These are phyloP conservation scores for Ahaetulla prasina DNA, from an alignment of 2,113 vertebrate species.

Conservation along the genomic window DNA sequence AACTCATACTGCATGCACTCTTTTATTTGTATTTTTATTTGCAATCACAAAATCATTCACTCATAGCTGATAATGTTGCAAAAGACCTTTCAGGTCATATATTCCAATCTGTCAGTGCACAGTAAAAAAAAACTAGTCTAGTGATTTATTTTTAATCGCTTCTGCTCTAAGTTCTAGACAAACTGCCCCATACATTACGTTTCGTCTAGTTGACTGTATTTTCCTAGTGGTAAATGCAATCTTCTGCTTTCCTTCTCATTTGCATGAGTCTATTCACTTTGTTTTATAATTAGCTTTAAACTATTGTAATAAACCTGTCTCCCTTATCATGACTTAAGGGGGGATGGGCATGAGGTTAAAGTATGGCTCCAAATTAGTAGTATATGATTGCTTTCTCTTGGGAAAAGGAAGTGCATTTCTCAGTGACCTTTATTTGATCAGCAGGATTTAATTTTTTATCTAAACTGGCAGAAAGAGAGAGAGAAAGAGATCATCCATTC, in stretches of 20 bases:
- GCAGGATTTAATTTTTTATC: not conserved
- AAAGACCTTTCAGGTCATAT: constrained; percentile 27
- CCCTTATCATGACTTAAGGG: accelerated
- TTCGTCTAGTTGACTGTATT: constrained; percentile 1
- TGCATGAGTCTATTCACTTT: not conserved
- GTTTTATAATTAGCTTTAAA: not conserved
- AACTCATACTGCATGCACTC: not conserved
- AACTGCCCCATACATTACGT: not conserved
- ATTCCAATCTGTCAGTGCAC: constrained; percentile 26
- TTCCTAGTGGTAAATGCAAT: not conserved
- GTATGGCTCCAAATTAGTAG: not conserved
- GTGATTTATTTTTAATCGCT: not conserved
- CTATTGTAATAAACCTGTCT: not conserved
- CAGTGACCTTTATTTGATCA: not conserved
- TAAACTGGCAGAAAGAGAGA: not conserved
- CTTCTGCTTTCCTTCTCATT: not conserved
- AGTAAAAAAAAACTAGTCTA: not conserved
- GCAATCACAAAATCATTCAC: constrained; percentile 20
- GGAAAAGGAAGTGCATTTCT: not conserved
- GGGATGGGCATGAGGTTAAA: not conserved
- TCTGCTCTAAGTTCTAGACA: not conserved
- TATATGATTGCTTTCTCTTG: not conserved
- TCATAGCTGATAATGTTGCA: constrained; percentile 16
- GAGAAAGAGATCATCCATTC: not conserved
- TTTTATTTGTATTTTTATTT: constrained; percentile 28